Evolutionary conservation across 1,140 invertebrate species (phyloP), one percentile per base, ranked within the genome.

Genomic region (Brachionus sp.): DNA sequence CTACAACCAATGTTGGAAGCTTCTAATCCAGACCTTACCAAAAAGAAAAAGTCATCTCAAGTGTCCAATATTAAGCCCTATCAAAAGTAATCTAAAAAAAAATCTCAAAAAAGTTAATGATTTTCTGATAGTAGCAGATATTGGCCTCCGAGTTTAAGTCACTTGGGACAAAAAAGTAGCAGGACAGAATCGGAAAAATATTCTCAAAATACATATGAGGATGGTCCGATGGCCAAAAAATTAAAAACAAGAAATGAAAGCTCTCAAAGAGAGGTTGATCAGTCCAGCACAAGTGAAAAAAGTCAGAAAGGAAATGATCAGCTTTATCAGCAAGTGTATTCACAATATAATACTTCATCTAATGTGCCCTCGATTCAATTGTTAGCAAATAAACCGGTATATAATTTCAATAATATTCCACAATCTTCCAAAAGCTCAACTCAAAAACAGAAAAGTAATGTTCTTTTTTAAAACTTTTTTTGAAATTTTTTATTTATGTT

Each of bases 1-100:
- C 90, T 97, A 13, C 95, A 95, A 86, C 94, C 80, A 82, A 82
- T 82, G 80, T 37, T 82, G 23, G 80, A 82, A 68, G 33, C 80
- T 16, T 82, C 80, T 13, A 82, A 82, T 68, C 57, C 80, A 12
- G 80, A 82, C 23, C 44, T 82, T 33, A 68, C 37, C 23, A 68
- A 46, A 68, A 68, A 68, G 19, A 82, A 82, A 82, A 82, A 82
- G 37, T 57, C 77, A 25, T 16, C 33, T 16, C 77, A 80, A 57
- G 77, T 57, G 12, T 62, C 77, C 9, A 66, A 9, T 19, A 25
- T 44, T 12, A 80, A 80, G 25, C 77, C 77, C 5, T 80, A 80
- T 80, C 77, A 80, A 80, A 80, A 80, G 77, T 80, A 80, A 33
- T 66, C 29, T 29, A 2, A 37, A 75, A 42, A 25, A n/a, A 68